phyloP scores from a whole-genome alignment of 2,888 invertebrate genomes.

The Ochropacha duplaris region DNA sequence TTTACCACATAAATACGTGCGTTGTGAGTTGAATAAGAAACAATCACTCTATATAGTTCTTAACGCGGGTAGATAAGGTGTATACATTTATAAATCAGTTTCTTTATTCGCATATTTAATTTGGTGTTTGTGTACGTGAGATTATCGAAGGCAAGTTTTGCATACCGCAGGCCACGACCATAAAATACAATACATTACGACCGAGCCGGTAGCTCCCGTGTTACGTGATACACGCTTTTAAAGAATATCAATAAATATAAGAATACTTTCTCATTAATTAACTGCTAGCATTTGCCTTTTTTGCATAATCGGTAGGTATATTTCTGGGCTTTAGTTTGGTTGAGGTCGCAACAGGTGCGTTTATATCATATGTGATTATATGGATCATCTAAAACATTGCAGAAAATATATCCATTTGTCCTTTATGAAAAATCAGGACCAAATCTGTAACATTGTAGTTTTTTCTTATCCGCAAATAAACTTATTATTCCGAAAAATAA shows the following conservation, averaged over 20 bases:
- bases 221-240: slow-evolving; percentile 69
- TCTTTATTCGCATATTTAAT: slow-evolving; percentile 43
- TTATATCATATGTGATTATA: too few species aligned
- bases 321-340: slow-evolving; percentile 18
- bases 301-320: slow-evolving; percentile 20
- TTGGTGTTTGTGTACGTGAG: slow-evolving; percentile 56
- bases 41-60: slow-evolving; percentile 11
- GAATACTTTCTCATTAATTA: slow-evolving; percentile 54
- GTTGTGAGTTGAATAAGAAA: background rate
- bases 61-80: slow-evolving; percentile 25
- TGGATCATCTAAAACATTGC: background rate
- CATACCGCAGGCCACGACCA: slow-evolving; percentile 73
- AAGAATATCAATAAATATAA: slow-evolving; percentile 58
- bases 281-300: slow-evolving; percentile 32
- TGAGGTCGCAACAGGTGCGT: background rate
- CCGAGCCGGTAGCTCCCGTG: slow-evolving; percentile 64
- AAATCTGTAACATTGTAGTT: too few species aligned
- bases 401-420: background rate
- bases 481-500: too few species aligned
- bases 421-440: too few species aligned
- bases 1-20: slow-evolving; percentile 45
- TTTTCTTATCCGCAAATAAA: too few species aligned
- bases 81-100: slow-evolving; percentile 26
- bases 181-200: slow-evolving; percentile 77
- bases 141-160: slow-evolving; percentile 75